These are phyloP conservation scores for Potamarius usumacintae DNA, from an alignment of 2,113 vertebrate species.

Conservation along the genomic window DNA sequence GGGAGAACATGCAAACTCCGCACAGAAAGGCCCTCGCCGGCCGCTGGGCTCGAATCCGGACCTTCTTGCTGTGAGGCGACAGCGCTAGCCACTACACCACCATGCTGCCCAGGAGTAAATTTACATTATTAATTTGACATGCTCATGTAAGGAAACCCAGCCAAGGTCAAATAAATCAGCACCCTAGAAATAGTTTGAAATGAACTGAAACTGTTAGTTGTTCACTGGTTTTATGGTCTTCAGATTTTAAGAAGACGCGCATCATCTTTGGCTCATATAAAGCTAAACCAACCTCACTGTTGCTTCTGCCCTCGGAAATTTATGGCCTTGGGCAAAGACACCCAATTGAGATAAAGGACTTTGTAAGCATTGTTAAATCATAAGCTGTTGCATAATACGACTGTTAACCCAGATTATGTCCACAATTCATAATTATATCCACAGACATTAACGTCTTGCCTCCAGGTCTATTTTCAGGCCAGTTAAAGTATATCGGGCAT, in stretches of 20 bases:
- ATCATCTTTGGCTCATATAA: background rate
- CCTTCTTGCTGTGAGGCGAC: too few relatives aligned
- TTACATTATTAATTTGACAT: background rate
- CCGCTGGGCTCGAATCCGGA: too few relatives aligned
- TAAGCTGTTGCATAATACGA: background rate
- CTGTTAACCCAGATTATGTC: background rate
- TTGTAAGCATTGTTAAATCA: background rate
- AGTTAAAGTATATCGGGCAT: background rate
- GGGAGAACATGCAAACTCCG: too few relatives aligned
- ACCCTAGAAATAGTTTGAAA: background rate
- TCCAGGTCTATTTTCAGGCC: background rate
- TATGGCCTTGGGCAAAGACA: background rate
- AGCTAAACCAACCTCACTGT: background rate
- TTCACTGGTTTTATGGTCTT: background rate
- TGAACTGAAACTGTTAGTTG: too few relatives aligned
- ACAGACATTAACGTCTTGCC: background rate
- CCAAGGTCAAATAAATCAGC: background rate
- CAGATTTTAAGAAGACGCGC: background rate
- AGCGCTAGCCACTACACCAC: too few relatives aligned
- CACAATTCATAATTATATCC: background rate
- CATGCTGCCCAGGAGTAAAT: background rate
- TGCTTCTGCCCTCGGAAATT: background rate
- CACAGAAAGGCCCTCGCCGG: too few relatives aligned
- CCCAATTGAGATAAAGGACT: background rate
- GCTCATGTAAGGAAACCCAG: background rate